phyloP scores from a whole-genome alignment of 2,888 invertebrate genomes.

The Acrocera orbiculus region DNA sequence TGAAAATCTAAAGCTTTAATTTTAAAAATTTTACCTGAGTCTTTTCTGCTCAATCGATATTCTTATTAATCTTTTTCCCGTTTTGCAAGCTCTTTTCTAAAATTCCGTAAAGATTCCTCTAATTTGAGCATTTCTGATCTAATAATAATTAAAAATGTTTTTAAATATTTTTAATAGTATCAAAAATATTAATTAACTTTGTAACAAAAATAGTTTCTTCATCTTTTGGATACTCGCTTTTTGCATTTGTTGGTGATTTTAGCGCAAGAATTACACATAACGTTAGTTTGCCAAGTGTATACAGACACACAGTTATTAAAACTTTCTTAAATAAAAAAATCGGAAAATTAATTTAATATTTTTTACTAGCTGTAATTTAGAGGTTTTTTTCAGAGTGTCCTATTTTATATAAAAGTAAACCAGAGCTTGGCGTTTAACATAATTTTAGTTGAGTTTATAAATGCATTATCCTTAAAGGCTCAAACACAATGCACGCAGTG shows the following conservation, averaged over 20 bases:
- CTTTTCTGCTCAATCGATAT: conserved; percentile 8
- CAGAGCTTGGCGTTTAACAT: no score
- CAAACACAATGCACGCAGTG: no score
- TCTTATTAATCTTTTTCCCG: conserved; percentile 8
- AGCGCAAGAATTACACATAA: conserved; percentile 6
- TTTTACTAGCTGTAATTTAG: no score
- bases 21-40: conserved; percentile 5
- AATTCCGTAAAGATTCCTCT: conserved; percentile 1
- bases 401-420: no score
- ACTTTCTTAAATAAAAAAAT: no score
- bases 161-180: neutral
- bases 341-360: no score
- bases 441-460: no score
- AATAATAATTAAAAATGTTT: neutral
- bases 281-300: conserved; percentile 7
- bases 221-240: neutral
- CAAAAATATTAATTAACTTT: conserved; percentile 1
- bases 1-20: neutral
- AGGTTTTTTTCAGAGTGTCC: no score
- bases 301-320: no score
- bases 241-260: neutral
- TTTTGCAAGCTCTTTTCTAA: conserved; percentile 4
- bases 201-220: conserved; percentile 3
- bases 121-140: conserved; percentile 5
- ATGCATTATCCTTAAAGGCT: no score